Percentiles rank a stretch among this genome's conserved stretches.
Evolutionary conservation across 1,140 invertebrate species (phyloP).

Genomic region (Ceratina japonica): DNA sequence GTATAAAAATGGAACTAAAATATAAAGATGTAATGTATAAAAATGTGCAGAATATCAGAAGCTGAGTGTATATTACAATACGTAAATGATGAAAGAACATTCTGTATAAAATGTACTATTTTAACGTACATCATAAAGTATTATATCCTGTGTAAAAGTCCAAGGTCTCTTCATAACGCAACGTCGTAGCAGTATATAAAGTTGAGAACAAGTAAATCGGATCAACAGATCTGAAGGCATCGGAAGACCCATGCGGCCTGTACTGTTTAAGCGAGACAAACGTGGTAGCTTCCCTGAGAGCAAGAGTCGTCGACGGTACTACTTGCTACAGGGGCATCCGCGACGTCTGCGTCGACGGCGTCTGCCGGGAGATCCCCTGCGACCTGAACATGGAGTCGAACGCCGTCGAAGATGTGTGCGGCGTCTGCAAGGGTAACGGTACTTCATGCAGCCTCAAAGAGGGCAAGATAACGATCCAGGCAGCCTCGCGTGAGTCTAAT

Average conservation of each 20-base stretch:
- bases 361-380: conserved; percentile 80
- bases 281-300: conserved; percentile 69
- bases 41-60: too few species aligned
- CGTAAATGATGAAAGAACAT: background rate
- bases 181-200: too few species aligned
- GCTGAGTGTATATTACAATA: too few species aligned
- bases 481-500: conserved; percentile 46
- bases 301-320: conserved; percentile 77
- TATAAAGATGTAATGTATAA: too few species aligned
- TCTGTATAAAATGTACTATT: too few species aligned
- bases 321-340: conserved; percentile 77
- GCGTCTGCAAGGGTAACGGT: conserved; percentile 83
- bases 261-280: conserved; percentile 78
- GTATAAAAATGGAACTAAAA: too few species aligned
- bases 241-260: conserved; percentile 79
- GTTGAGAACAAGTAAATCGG: background rate
- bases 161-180: too few species aligned
- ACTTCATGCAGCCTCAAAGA: conserved; percentile 77
- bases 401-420: conserved; percentile 82
- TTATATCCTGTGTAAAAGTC: too few species aligned
- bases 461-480: conserved; percentile 46
- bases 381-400: conserved; percentile 82
- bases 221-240: conserved; percentile 44
- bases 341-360: conserved; percentile 79
- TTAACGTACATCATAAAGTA: too few species aligned